phyloP scores from a whole-genome alignment of 2,888 invertebrate species.

The Tinea semifulvella region DNA sequence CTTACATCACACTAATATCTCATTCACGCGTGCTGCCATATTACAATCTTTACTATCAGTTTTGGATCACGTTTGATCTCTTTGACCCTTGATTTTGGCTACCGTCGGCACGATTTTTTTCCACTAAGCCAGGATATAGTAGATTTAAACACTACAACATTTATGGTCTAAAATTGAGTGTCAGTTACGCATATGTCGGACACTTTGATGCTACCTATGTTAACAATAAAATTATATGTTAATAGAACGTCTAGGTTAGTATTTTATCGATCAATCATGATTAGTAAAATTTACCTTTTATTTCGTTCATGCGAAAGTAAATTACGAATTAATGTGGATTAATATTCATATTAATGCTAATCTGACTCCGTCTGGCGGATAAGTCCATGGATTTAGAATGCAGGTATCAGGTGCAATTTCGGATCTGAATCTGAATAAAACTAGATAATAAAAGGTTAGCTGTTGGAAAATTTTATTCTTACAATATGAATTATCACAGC shows the following conservation, averaged over 20 bases:
- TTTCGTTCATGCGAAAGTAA: too few relatives aligned
- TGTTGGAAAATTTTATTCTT: too few relatives aligned
- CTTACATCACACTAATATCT: slow-evolving; percentile 48
- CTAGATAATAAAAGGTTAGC: too few relatives aligned
- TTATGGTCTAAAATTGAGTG: slow-evolving; percentile 24
- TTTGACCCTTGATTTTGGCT: slow-evolving; percentile 61
- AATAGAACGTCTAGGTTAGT: slow-evolving; percentile 17
- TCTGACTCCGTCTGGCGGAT: too few relatives aligned
- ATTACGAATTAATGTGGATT: too few relatives aligned
- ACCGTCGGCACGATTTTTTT: slow-evolving; percentile 55
- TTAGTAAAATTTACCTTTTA: too few relatives aligned
- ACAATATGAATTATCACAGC: too few relatives aligned
- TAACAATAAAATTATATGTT: slow-evolving; percentile 58
- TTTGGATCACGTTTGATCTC: slow-evolving; percentile 61
- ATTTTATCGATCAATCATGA: neutral
- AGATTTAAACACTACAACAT: slow-evolving; percentile 21
- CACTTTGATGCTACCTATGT: slow-evolving; percentile 45
- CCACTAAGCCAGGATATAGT: slow-evolving; percentile 25
- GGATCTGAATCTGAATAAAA: too few relatives aligned
- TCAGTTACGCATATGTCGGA: slow-evolving; percentile 24
- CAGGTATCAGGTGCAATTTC: too few relatives aligned
- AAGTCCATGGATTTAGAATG: too few relatives aligned
- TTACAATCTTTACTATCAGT: slow-evolving; percentile 58
- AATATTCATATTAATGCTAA: too few relatives aligned
- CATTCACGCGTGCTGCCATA: slow-evolving; percentile 55